These are phyloP conservation scores for Eumacrocentrus americanus DNA, from an alignment of 2,888 invertebrate species.

Conservation along the genomic window DNA sequence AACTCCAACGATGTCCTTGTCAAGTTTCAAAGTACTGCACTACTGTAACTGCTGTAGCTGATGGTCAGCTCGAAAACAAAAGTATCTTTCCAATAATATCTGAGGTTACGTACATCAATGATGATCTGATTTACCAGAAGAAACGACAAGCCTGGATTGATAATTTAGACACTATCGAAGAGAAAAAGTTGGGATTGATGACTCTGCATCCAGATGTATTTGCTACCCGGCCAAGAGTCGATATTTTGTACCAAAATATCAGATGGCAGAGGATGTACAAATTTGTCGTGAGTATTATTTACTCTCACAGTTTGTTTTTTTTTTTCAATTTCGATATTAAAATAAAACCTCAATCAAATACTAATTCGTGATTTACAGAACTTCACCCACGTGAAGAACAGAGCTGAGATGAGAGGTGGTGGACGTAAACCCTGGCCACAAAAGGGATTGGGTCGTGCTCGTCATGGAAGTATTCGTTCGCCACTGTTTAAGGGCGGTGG, in stretches of 20 bases:
- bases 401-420: conserved; percentile 88
- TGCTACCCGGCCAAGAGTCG: conserved; percentile 81
- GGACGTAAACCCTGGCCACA: conserved; percentile 97
- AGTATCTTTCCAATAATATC: conserved; percentile 57
- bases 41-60: conserved; percentile 16
- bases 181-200: conserved; percentile 81
- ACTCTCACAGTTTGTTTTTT: conserved; percentile 1
- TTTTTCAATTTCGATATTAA: not conserved
- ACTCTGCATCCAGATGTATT: conserved; percentile 91
- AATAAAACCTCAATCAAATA: no score
- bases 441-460: conserved; percentile 87
- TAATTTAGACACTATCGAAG: conserved; percentile 76
- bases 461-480: conserved; percentile 91
- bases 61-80: not conserved
- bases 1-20: conserved; percentile 36
- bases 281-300: conserved; percentile 69
- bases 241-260: conserved; percentile 85
- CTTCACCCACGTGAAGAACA: conserved; percentile 77
- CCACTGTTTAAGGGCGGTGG: conserved; percentile 88
- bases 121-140: conserved; percentile 62
- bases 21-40: conserved; percentile 42
- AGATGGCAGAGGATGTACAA: conserved; percentile 85
- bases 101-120: conserved; percentile 40
- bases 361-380: conserved; percentile 59
- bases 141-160: conserved; percentile 87